Evolutionary conservation across 2,888 invertebrate genomes (phyloP), one percentile per base, ranked within the genome.

Genomic region (Drymonia ruficornis): DNA sequence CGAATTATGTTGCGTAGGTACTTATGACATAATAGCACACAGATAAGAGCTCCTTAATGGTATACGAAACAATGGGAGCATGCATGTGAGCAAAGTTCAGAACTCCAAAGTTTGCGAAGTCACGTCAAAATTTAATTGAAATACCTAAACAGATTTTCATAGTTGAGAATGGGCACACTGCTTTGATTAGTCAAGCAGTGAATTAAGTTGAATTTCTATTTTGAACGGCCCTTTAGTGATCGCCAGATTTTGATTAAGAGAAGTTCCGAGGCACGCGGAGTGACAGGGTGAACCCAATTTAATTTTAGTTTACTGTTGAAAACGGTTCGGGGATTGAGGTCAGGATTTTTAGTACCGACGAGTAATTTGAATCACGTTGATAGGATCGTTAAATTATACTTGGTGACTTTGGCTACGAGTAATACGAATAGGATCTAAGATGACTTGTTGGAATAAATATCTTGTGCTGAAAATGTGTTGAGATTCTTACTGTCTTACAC

Each of bases 161-260:
- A 49, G 42, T 49, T 51, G 11, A 52, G 29, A 42, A 58, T 52
- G 52, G 16, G 46, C 13, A 34, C 34, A 31, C 34, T 42, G 36
- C 51, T 67, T 67, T 67, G 60, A 67, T 67, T 48, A 60, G 53
- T 56, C 47, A 60, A 53, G 29, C 55, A 52, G 40, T 51, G 34
- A 52, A 52, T 46, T 42, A 54, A 50, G 59, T 54, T 53, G 42
- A 51, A 65, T 31, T 50, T 53, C 11, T 47, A 47, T 47, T 34
- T 47, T 13, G 42, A 19, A 42, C 31, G 46, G 47, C 53, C 46
- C 34, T 34, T 34, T 31, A 55, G 28, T 52, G 43, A 57, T 55
- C 7, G 29, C 40, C 43, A 45, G 19, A 11, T 52, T 57, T 52
- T 53, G 34, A 50, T 36, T 12, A 12, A 53, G 50, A 45, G 46